Percentiles rank a stretch among this genome's conserved stretches.
Evolutionary conservation across 2,113 vertebrate genomes (phyloP).

Genomic region (Sorex fumeus): DNA sequence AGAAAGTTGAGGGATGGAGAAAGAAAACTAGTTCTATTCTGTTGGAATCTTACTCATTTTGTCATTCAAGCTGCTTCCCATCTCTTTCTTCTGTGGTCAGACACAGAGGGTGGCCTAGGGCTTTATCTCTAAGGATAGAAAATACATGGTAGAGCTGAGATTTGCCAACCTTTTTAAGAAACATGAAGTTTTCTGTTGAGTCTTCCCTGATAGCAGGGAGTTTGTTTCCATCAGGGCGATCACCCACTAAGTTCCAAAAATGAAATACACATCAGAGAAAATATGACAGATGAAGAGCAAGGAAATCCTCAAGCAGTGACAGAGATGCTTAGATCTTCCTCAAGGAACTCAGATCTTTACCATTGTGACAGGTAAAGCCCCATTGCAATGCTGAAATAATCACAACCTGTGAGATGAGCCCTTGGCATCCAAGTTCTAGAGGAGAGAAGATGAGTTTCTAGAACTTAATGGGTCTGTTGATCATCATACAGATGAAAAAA

Average conservation of each 20-base stretch:
- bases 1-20: background rate
- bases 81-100: background rate
- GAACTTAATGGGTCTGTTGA: background rate
- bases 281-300: background rate
- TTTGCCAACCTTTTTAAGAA: background rate
- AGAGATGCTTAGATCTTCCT: background rate
- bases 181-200: background rate
- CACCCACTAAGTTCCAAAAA: slow-evolving; percentile 36
- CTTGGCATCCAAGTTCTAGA: background rate
- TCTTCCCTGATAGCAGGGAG: background rate
- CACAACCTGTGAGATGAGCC: background rate
- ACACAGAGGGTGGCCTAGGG: background rate
- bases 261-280: slow-evolving; percentile 52
- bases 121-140: background rate
- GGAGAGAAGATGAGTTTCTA: background rate
- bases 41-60: background rate
- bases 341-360: background rate
- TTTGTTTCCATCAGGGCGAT: slow-evolving; percentile 24
- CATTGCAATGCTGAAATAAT: background rate
- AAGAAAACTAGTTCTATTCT: background rate
- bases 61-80: background rate
- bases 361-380: background rate
- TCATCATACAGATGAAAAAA: background rate
- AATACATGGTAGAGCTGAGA: background rate
- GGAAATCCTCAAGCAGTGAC: background rate